Conservation (phyloP, 2,888 invertebrate species). For the Limnephilus lunatus region DNA sequence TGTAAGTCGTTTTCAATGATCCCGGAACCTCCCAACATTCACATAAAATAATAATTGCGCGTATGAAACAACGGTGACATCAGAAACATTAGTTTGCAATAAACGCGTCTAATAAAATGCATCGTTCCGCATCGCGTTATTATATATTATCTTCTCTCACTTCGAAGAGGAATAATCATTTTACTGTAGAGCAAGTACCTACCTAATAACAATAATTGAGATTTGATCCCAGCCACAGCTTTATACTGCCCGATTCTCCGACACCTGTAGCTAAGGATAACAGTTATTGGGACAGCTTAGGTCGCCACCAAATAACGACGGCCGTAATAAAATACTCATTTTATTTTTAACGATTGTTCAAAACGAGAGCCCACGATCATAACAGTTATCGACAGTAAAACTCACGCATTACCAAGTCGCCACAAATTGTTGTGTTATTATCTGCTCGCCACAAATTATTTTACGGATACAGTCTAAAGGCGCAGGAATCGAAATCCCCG, state of each 20-base stretch:
- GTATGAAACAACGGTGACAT: not conserved
- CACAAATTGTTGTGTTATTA: slow-evolving; percentile 16
- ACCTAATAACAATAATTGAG: not conserved
- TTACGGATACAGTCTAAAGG: not conserved
- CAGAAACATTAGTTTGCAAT: not conserved
- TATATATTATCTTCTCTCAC: not conserved
- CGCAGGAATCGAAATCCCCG: not conserved
- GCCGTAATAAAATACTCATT: slow-evolving; percentile 29
- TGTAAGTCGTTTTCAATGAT: not conserved
- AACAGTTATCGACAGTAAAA: slow-evolving; percentile 42
- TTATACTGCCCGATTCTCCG: not conserved
- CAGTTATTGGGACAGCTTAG: not conserved
- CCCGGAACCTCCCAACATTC: not conserved
- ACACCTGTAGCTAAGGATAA: slow-evolving; percentile 2
- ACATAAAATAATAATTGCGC: not conserved
- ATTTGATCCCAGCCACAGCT: not conserved
- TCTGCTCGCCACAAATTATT: not conserved
- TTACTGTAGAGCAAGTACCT: not conserved
- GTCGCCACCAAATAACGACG: slow-evolving; percentile 32
- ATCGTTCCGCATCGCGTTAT: not conserved
- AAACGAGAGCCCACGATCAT: slow-evolving; percentile 37
- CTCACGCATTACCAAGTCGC: slow-evolving; percentile 37
- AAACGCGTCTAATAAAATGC: not conserved
- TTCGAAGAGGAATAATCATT: not conserved
- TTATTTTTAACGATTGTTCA: slow-evolving; percentile 47